Evolutionary conservation across 1,140 invertebrate genomes (phyloP).

Genomic region (Aphis craccivora): DNA sequence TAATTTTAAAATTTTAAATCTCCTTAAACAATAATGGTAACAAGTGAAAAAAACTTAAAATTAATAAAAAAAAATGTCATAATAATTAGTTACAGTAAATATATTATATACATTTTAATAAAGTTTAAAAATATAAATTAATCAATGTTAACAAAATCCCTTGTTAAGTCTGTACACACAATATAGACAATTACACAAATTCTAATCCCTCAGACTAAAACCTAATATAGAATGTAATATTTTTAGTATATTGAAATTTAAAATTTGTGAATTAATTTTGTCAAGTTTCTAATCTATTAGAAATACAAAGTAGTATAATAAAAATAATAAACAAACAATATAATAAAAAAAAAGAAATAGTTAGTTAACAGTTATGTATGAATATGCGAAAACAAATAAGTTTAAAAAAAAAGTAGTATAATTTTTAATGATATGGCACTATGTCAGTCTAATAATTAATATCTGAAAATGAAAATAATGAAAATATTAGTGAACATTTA

Average conservation of each 20-base stretch:
- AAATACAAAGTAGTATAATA: neutral
- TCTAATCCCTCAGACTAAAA: neutral
- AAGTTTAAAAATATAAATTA: neutral
- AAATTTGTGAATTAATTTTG: neutral
- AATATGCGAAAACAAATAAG: neutral
- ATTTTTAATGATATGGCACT: slow-evolving; percentile 54
- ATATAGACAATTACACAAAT: neutral
- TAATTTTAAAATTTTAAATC: neutral
- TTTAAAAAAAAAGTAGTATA: neutral
- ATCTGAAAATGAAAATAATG: slow-evolving; percentile 43
- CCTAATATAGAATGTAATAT: neutral
- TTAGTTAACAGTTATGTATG: neutral
- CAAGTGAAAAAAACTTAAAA: neutral
- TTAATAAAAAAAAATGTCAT: neutral
- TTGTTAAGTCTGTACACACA: neutral
- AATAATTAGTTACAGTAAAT: neutral
- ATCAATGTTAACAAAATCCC: neutral
- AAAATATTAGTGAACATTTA: neutral
- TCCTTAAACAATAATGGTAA: slow-evolving; percentile 21
- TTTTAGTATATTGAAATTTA: neutral
- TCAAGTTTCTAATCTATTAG: neutral
- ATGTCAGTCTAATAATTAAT: slow-evolving; percentile 53
- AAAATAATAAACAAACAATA: neutral
- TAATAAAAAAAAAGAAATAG: neutral
- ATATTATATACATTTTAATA: neutral